phyloP scores from a whole-genome alignment of 2,797 vertebrate species.

The Lycodopsis pacificus region DNA sequence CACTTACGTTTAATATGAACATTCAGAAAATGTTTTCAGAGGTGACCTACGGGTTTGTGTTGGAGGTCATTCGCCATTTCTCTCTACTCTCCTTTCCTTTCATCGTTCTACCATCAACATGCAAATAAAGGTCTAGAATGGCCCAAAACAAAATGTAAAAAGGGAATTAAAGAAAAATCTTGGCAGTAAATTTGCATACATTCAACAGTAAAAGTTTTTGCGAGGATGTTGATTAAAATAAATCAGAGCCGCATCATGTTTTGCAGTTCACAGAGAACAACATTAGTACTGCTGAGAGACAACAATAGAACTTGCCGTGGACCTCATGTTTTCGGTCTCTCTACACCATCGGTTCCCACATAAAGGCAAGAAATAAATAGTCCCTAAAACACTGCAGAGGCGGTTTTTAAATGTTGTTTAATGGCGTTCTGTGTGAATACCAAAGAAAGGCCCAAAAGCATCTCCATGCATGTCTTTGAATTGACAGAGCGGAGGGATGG shows the following conservation, averaged over 20 bases:
- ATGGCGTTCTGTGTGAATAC: conserved; percentile 30
- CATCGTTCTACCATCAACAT: not conserved
- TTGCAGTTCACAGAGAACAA: not conserved
- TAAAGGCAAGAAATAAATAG: not conserved
- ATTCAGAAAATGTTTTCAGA: not conserved
- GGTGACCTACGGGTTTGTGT: not conserved
- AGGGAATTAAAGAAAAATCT: not conserved
- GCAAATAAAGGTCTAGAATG: not conserved
- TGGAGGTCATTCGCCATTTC: not conserved
- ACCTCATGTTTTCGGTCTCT: not conserved
- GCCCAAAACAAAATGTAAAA: not conserved
- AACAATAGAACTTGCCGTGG: conserved; percentile 8
- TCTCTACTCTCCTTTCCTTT: not conserved
- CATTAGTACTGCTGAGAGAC: not conserved
- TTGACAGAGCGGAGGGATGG: conserved; percentile 64
- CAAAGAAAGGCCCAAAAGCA: conserved; percentile 55
- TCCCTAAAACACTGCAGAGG: conserved; percentile 26
- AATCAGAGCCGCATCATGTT: no score
- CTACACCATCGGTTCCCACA: not conserved
- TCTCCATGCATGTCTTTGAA: conserved; percentile 67
- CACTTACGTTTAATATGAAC: not conserved
- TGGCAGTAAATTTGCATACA: not conserved
- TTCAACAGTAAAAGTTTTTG: not conserved
- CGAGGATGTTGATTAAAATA: not conserved
- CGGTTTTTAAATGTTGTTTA: conserved; percentile 28